These are phyloP conservation scores for Prunella strophiata DNA, from an alignment of 2,797 vertebrate species.

Conservation along the genomic window DNA sequence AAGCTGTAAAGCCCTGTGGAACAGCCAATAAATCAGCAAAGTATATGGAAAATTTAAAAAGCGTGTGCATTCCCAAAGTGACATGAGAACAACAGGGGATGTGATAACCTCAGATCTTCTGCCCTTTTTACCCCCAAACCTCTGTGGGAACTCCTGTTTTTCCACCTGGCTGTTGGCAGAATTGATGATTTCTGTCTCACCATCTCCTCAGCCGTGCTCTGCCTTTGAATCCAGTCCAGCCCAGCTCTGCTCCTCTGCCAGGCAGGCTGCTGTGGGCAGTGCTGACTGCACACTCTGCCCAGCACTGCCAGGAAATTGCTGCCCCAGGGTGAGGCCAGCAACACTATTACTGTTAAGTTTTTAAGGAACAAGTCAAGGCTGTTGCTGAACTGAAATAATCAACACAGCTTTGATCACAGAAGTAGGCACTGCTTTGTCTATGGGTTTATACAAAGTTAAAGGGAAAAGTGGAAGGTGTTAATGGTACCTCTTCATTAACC, in stretches of 20 bases:
- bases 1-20: neutral
- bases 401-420: neutral
- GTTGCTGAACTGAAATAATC: neutral
- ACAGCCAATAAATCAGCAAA: neutral
- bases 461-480: neutral
- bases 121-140: neutral
- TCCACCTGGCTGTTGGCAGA: slow-evolving; percentile 4
- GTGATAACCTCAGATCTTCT: neutral
- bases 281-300: slow-evolving; percentile 13
- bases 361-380: neutral
- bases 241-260: neutral
- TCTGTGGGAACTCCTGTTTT: neutral
- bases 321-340: slow-evolving; percentile 8
- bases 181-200: neutral
- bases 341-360: neutral
- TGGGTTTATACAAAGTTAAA: neutral
- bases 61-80: rapidly evolving
- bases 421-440: neutral
- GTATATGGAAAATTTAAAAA: neutral
- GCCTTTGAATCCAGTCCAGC: slow-evolving; percentile 31
- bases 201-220: neutral
- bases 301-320: slow-evolving; percentile 32
- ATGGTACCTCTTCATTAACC: neutral
- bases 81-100: neutral
- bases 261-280: slow-evolving; percentile 36